phyloP scores from a whole-genome alignment of 2,113 vertebrate genomes.

The Equus przewalskii region DNA sequence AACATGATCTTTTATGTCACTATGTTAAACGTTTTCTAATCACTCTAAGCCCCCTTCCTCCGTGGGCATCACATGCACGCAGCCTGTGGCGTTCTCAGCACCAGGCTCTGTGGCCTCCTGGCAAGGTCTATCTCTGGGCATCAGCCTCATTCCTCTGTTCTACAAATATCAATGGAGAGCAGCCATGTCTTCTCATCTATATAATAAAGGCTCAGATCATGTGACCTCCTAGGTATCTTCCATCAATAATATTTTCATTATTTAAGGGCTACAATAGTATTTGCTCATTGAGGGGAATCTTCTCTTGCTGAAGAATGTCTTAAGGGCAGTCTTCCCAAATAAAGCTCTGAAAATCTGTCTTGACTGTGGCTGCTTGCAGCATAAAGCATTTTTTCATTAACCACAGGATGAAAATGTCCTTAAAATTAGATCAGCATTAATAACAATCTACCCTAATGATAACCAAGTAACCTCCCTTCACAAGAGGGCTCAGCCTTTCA shows the following conservation, averaged over 20 bases:
- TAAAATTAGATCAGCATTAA: slow-evolving; percentile 34
- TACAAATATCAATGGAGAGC: not conserved
- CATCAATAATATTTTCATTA: not conserved
- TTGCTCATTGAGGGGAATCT: not conserved
- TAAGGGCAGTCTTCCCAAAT: not conserved
- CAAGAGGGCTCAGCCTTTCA: not conserved
- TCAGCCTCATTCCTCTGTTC: not conserved
- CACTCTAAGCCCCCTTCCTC: not conserved
- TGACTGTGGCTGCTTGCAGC: not conserved
- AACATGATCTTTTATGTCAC: not conserved
- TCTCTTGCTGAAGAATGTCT: not conserved
- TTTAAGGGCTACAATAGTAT: not conserved
- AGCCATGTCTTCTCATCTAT: not conserved
- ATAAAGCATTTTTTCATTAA: slow-evolving; percentile 27
- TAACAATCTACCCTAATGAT: not conserved
- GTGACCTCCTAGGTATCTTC: not conserved
- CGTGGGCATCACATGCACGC: not conserved
- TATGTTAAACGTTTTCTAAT: not conserved
- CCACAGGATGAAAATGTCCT: not conserved
- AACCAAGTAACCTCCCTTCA: not conserved
- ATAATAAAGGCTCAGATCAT: not conserved
- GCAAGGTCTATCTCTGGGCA: not conserved
- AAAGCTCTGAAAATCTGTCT: slow-evolving; percentile 7
- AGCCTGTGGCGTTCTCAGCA: not conserved
- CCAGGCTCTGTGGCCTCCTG: not conserved